A percentile compares a stretch with the other conserved stretches of the same genome.
These are phyloP conservation scores for Phymorhynchus buccinoides DNA, from an alignment of 1,140 invertebrate genomes.

Conservation along the genomic window DNA sequence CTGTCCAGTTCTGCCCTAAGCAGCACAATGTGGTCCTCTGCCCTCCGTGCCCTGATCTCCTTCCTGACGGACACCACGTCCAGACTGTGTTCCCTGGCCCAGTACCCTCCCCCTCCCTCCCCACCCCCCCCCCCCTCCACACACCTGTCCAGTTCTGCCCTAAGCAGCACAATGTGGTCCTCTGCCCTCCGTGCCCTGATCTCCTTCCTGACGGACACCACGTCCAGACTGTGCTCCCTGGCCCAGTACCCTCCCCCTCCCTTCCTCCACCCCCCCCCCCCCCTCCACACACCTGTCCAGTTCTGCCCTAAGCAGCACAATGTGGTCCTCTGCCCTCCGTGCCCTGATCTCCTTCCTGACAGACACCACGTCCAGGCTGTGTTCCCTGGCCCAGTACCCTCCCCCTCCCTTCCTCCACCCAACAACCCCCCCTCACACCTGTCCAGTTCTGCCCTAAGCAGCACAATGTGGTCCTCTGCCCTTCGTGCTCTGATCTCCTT, in stretches of 20 bases:
- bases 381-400: slow-evolving; percentile 86
- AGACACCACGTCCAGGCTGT: slow-evolving; percentile 82
- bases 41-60: slow-evolving; percentile 84
- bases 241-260: slow-evolving; percentile 90
- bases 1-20: slow-evolving; percentile 75
- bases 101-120: slow-evolving; percentile 91
- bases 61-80: slow-evolving; percentile 83
- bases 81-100: slow-evolving; percentile 84
- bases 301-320: slow-evolving; percentile 72
- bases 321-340: slow-evolving; percentile 87
- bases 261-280: too few species aligned
- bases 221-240: slow-evolving; percentile 83
- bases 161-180: slow-evolving; percentile 81
- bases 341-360: slow-evolving; percentile 85
- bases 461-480: slow-evolving; percentile 85
- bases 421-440: too few species aligned
- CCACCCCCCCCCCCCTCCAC: too few species aligned
- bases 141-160: slow-evolving; percentile 77
- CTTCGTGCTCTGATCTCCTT: slow-evolving; percentile 85
- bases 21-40: slow-evolving; percentile 84
- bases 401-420: too few species aligned
- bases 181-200: slow-evolving; percentile 86
- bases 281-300: slow-evolving; percentile 80
- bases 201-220: slow-evolving; percentile 82
- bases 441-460: slow-evolving; percentile 69